Evolutionary conservation across 2,888 invertebrate species (phyloP).

Genomic region (Diloba caeruleocephala): DNA sequence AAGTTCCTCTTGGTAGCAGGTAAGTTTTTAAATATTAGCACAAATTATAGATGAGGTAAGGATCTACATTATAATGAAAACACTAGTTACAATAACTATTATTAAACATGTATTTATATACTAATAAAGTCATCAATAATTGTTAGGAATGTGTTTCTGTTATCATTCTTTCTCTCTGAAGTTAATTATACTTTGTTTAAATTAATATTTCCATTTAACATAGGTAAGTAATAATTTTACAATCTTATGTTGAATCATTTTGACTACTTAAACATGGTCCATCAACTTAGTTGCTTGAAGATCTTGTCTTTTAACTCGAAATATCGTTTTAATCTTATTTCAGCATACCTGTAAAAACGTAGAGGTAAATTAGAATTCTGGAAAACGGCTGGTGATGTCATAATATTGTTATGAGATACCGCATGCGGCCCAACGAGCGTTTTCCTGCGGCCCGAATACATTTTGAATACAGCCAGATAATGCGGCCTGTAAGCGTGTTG

Average conservation of each 20-base stretch:
- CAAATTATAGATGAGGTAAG: no score
- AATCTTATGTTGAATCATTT: conserved; percentile 1
- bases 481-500: no score
- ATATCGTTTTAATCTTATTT: conserved; percentile 92
- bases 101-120: no score
- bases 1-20: no score
- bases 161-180: conserved; percentile 14
- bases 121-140: no score
- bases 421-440: no score
- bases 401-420: no score
- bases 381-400: no score
- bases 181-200: conserved; percentile 37
- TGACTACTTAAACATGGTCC: not conserved
- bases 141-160: conserved; percentile 40
- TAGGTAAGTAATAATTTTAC: conserved; percentile 4
- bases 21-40: no score
- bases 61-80: not conserved
- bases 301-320: conserved; percentile 90
- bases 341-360: conserved; percentile 90
- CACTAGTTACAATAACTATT: not conserved
- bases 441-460: no score
- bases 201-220: conserved; percentile 5
- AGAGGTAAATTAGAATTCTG: no score
- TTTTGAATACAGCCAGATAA: no score
- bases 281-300: conserved; percentile 69